Conservation (phyloP, 2,888 invertebrate genomes). For the Eurytoma adleriae region DNA sequence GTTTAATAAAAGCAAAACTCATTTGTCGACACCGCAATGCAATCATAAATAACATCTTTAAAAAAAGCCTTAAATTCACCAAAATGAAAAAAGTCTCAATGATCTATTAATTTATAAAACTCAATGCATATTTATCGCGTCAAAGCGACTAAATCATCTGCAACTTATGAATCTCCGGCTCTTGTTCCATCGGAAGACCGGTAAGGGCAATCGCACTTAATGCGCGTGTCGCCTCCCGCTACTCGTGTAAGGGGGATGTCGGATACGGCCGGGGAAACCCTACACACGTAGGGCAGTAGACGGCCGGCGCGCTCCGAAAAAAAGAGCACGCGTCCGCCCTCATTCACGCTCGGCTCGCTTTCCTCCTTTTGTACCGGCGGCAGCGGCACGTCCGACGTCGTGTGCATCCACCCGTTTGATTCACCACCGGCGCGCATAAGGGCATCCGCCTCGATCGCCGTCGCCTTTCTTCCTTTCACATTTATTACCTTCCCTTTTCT, state of each 20-base stretch:
- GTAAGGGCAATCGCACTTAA: not conserved
- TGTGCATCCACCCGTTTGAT: slow-evolving; percentile 19
- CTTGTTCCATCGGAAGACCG: not conserved
- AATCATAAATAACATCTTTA: too few species aligned
- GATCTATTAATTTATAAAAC: too few species aligned
- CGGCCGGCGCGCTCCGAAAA: slow-evolving; percentile 4
- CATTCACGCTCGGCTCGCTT: slow-evolving; percentile 27
- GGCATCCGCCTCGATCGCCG: slow-evolving; percentile 29
- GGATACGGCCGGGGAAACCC: not conserved
- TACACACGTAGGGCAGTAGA: not conserved
- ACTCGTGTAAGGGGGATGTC: not conserved
- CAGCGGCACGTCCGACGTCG: slow-evolving; percentile 1
- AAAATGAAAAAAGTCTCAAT: too few species aligned
- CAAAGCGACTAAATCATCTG: too few species aligned
- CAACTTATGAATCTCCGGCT: too few species aligned
- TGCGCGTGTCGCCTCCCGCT: slow-evolving; percentile 5
- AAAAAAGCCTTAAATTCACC: too few species aligned
- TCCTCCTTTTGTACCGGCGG: not conserved
- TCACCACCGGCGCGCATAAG: slow-evolving; percentile 1
- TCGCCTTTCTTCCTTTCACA: slow-evolving; percentile 26
- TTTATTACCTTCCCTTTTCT: not conserved
- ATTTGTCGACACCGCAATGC: too few species aligned
- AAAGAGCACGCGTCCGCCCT: slow-evolving; percentile 47
- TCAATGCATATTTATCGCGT: too few species aligned
- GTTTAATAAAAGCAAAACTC: too few species aligned